phyloP scores from a whole-genome alignment of 2,797 vertebrate species.

The Characodon lateralis region DNA sequence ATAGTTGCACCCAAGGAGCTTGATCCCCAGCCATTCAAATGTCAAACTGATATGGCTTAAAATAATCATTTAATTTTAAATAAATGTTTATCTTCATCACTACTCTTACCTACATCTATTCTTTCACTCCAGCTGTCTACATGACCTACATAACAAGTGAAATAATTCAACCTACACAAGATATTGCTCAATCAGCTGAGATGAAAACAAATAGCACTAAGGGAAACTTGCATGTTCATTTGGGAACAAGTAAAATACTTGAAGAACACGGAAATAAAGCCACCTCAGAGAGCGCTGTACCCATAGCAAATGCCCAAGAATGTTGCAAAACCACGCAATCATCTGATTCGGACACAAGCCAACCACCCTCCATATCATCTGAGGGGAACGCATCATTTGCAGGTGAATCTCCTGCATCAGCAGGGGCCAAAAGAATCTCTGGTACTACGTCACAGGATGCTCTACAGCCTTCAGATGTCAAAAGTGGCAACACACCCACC shows the following conservation, averaged over 20 bases:
- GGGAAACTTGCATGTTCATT: too few species aligned
- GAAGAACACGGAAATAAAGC: too few species aligned
- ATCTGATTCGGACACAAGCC: background rate
- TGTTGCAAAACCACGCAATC: conserved; percentile 2
- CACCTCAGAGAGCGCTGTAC: too few species aligned
- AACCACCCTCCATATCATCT: background rate
- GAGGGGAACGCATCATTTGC: background rate
- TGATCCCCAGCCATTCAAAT: too few species aligned
- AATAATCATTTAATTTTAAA: too few species aligned
- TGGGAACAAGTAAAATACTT: too few species aligned
- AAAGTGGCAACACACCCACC: background rate
- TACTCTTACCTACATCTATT: too few species aligned
- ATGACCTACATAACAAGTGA: too few species aligned
- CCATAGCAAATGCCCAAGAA: background rate
- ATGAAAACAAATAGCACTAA: background rate
- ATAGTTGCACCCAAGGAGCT: too few species aligned
- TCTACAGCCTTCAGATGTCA: background rate
- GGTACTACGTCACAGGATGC: background rate
- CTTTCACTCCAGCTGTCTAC: too few species aligned
- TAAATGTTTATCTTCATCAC: too few species aligned
- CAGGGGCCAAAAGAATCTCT: background rate
- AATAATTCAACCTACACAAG: background rate
- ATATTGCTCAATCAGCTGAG: background rate
- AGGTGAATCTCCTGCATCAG: background rate
- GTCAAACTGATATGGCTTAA: too few species aligned